Base-by-base conservation (phyloP, 2,797 vertebrate species). In the Peromyscus attwateri region DNA sequence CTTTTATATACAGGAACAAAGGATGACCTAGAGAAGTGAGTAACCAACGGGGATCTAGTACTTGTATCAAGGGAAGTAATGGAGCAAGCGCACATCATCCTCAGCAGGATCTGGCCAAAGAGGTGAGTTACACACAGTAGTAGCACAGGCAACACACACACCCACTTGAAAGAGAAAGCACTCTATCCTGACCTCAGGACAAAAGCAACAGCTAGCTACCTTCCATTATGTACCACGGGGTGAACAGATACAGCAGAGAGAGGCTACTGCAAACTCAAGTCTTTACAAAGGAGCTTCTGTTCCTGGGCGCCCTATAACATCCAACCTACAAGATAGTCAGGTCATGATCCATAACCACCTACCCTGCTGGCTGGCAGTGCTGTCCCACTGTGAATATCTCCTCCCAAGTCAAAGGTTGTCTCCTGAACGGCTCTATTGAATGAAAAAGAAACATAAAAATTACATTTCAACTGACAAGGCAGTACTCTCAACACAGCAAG, bases 341-440 rank as follows among this genome's bases (percentile, higher is more conserved):
- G 37, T 4, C 66, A 66, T 19, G 34, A 29, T 1, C 11, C 0
- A 1, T 7, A 14, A 10, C 0, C 14, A 75, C 96, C 49, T 64
- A 99, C 99, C 99, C 99, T 99, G 99, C 99, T 99, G 87, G 99
- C 98, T 27, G 99, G 99, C 85, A 99, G 97, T 1, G 99, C 98
- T n/a, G 99, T 98, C 98, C 99, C 99, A 95, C 99, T 99, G 97
- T 99, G 99, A 98, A 99, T 95, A 97, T 99, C 99, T 95, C 99
- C 99, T 97, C 99, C 99, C 94, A 99, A 98, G 98, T 99, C 99
- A 98, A 99, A 99, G 87, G 99, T 99, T 1, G 99, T 99, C 98
- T 99, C 99, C 92, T 99, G 99, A 66, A 99, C 99, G 75, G 98
- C 98, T 97, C 99, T 99, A 97, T 55, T 29, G 14, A 92, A 93